Evolutionary conservation across 2,797 vertebrate genomes (phyloP), one percentile per base, ranked within the genome.

Genomic region (Danio jaintianensis): DNA sequence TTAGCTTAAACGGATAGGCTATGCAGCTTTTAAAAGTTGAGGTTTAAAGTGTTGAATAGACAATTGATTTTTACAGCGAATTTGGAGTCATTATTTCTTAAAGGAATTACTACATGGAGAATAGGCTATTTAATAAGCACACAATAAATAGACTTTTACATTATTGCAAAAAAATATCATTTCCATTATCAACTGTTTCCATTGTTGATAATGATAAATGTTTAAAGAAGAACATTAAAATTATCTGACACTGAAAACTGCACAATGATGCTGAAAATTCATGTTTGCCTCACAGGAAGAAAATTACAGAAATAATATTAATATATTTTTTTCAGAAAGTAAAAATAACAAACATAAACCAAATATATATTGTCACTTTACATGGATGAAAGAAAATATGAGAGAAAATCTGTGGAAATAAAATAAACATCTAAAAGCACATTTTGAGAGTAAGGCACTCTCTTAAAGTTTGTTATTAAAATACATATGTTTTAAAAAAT

Each of bases 1-100:
- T 29, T 29, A 29, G 29, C 29, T 82, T 79, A 76, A 83, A 81
- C 78, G 81, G 78, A 75, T 77, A 62, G 29, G 29, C 1, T 29
- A 29, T 15, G 67, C 56, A 29, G 55, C 47, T 75, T 50, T 58
- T 42, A 36, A 4, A 2, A 18, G 62, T 66, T 20, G 36, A 50
- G 9, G 11, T 42, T 70, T 70, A 20, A 53, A n/a, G 36, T 38
- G 22, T 52, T 68, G 3, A 68, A 70, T 2, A 59, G 22, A 36
- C 12, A 58, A 59, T 40, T 11, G 6, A 0, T 53, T 53, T 68
- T 69, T n/a, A 11, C 36, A 11, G 16, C 22, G 7, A n/a, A 15
- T 52, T 4, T 38, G 1, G 22, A 9, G 15, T 12, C 15, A 10
- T 7, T 15, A n/a, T 1, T 18, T 20, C 43, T 64, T 20, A 3